Evolutionary conservation across 2,888 invertebrate species (phyloP).

Genomic region (Apoda limacodes): DNA sequence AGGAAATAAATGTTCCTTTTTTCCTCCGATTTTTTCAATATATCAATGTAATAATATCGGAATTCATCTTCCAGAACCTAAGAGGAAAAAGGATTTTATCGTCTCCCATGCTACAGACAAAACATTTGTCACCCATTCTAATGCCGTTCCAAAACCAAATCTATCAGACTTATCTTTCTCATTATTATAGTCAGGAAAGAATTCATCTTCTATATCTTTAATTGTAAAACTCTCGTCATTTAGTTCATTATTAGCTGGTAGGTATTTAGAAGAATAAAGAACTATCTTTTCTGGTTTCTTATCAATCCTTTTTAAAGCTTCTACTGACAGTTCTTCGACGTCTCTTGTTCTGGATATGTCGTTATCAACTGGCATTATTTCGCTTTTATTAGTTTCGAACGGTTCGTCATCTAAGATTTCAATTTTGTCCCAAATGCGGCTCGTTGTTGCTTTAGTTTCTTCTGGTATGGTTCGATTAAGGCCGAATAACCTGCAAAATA

Average conservation of each 20-base stretch:
- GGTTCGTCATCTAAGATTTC: conserved; percentile 36
- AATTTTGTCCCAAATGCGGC: conserved; percentile 30
- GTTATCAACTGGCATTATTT: conserved; percentile 33
- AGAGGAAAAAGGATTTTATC: too few relatives aligned
- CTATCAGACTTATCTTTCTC: too few relatives aligned
- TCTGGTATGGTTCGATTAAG: conserved; percentile 23
- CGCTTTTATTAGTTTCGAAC: conserved; percentile 25
- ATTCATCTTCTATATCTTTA: too few relatives aligned
- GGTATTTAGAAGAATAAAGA: conserved; percentile 38
- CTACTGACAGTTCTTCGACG: conserved; percentile 45
- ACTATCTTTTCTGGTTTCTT: conserved; percentile 54
- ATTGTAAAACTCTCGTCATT: too few relatives aligned
- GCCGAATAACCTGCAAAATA: conserved; percentile 42
- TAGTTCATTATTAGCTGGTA: too few relatives aligned
- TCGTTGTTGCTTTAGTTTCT: conserved; percentile 29
- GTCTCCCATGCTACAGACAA: too few relatives aligned
- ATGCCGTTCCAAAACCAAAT: conserved; percentile 29
- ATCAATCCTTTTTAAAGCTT: conserved; percentile 30
- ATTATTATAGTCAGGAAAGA: too few relatives aligned
- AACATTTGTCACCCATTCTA: too few relatives aligned
- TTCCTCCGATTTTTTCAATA: too few relatives aligned
- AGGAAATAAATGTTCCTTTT: too few relatives aligned
- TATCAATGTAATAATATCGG: too few relatives aligned
- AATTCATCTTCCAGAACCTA: too few relatives aligned
- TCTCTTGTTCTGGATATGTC: conserved; percentile 36